Evolutionary conservation across 2,797 vertebrate genomes (phyloP).

Genomic region (Sylvia borin): DNA sequence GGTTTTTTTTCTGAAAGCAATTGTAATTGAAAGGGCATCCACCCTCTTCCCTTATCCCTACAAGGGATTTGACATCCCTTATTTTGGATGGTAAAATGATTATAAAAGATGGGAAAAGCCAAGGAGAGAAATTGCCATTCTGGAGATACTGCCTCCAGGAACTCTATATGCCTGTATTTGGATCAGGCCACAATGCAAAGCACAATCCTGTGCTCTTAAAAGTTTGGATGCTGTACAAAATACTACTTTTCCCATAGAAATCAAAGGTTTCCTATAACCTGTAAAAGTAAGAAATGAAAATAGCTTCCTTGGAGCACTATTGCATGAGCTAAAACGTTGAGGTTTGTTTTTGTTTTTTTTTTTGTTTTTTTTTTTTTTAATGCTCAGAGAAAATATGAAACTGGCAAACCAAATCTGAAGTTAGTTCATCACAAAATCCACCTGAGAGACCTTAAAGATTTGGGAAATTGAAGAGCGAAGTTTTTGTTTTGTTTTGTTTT

Average conservation of each 20-base stretch:
- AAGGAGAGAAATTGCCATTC: background rate
- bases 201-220: background rate
- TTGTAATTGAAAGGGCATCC: background rate
- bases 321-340: background rate
- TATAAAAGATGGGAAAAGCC: background rate
- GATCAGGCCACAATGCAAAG: slow-evolving; percentile 13
- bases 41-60: background rate
- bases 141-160: background rate
- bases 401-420: background rate
- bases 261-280: slow-evolving; percentile 17
- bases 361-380: background rate
- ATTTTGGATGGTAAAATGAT: slow-evolving; percentile 8
- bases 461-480: background rate
- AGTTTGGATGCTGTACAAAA: slow-evolving; percentile 36
- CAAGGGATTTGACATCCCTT: background rate
- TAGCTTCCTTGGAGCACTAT: background rate
- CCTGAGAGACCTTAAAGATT: background rate
- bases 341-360: too few relatives aligned
- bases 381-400: background rate
- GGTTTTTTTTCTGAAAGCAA: background rate
- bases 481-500: too few relatives aligned
- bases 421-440: background rate
- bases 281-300: slow-evolving; percentile 38
- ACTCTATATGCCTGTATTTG: background rate
- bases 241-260: slow-evolving; percentile 29